Percentiles rank a stretch among this genome's conserved stretches.
Evolutionary conservation across 2,113 vertebrate genomes (phyloP).

Genomic region (Cinclus cinclus): DNA sequence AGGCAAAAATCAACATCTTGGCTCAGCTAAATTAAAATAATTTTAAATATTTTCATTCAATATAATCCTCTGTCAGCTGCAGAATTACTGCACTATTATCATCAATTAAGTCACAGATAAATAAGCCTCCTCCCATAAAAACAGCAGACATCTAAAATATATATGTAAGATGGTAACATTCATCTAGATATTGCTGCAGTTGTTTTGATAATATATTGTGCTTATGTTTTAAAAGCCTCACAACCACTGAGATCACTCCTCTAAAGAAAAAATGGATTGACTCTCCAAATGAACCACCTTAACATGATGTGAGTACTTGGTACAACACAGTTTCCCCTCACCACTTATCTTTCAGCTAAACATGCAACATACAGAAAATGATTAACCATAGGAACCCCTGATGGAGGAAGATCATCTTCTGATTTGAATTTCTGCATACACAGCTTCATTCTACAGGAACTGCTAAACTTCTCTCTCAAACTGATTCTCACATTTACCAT

Average conservation of each 20-base stretch:
- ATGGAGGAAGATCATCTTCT: not conserved
- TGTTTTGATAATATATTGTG: not conserved
- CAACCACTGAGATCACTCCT: not conserved
- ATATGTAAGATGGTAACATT: not conserved
- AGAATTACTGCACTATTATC: not conserved
- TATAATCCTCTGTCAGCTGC: not conserved
- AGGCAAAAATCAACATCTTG: not conserved
- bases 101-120: not conserved
- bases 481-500: not conserved
- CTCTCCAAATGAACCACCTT: not conserved
- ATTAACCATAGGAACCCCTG: not conserved
- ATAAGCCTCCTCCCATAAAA: not conserved
- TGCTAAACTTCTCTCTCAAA: not conserved
- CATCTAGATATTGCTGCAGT: not conserved
- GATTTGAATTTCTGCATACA: not conserved
- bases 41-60: slow-evolving; percentile 35
- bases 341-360: not conserved
- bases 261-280: not conserved
- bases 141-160: not conserved
- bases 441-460: not conserved
- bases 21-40: not conserved
- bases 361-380: not conserved
- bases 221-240: not conserved
- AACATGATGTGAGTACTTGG: not conserved
- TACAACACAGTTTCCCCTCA: not conserved